Evolutionary conservation across 2,888 invertebrate species (phyloP).

Genomic region (Acleris holmiana): DNA sequence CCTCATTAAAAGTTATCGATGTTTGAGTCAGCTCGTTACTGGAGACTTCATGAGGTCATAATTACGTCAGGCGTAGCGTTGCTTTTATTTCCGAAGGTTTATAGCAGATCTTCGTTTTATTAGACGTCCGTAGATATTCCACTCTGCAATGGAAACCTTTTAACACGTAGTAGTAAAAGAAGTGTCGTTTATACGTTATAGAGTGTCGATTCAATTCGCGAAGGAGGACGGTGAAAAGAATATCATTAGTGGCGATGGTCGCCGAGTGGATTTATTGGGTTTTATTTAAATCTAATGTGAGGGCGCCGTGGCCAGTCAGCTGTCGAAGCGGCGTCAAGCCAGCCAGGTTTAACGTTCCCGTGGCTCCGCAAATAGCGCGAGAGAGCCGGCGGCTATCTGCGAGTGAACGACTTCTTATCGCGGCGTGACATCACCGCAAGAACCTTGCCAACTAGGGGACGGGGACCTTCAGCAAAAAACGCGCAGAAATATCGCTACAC

Average conservation of each 20-base stretch:
- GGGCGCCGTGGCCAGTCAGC: slow-evolving; percentile 47
- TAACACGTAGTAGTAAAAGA: slow-evolving; percentile 2
- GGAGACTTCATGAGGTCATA: slow-evolving; percentile 28
- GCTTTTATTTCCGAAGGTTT: slow-evolving; percentile 24
- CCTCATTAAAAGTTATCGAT: slow-evolving; percentile 34
- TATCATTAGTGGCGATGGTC: slow-evolving; percentile 23
- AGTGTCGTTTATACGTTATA: slow-evolving; percentile 21
- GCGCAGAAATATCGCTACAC: slow-evolving; percentile 16
- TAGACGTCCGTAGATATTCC: slow-evolving; percentile 6
- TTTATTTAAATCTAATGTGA: slow-evolving; percentile 31
- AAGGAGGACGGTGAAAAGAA: slow-evolving; percentile 1
- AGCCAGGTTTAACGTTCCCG: slow-evolving; percentile 58
- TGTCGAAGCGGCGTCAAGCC: slow-evolving; percentile 48
- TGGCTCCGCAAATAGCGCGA: slow-evolving; percentile 67
- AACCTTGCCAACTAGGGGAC: slow-evolving; percentile 50
- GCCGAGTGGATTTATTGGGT: slow-evolving; percentile 26
- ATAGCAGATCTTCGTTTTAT: slow-evolving; percentile 27
- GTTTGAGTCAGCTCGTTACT: slow-evolving; percentile 33
- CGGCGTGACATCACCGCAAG: slow-evolving; percentile 64
- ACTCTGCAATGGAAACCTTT: slow-evolving; percentile 1
- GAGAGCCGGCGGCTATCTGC: slow-evolving; percentile 54
- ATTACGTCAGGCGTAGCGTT: slow-evolving; percentile 27
- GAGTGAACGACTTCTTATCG: slow-evolving; percentile 79
- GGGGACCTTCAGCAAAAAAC: slow-evolving; percentile 20
- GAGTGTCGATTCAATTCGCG: slow-evolving; percentile 18